phyloP scores from a whole-genome alignment of 2,113 vertebrate species.

The Panthera tigris region DNA sequence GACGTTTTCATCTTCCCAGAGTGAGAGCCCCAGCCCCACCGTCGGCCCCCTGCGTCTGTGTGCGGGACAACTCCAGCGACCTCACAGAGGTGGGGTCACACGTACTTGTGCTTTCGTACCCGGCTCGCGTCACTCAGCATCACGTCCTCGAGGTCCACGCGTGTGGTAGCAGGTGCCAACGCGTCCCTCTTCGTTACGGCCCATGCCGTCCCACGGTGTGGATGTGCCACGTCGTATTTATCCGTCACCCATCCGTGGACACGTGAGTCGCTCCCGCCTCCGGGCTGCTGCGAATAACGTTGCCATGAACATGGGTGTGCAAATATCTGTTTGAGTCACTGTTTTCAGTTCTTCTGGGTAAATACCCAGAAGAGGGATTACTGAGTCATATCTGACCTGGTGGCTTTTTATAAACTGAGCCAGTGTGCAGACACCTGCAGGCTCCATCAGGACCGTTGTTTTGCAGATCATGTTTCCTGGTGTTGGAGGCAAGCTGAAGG shows the following conservation, averaged over 20 bases:
- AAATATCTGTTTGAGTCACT: not conserved
- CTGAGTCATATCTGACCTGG: not conserved
- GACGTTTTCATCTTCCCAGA: not conserved
- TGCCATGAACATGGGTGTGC: not conserved
- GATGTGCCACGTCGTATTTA: not conserved
- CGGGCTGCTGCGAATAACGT: not conserved
- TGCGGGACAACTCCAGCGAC: not conserved
- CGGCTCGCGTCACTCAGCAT: not conserved
- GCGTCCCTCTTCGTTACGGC: not conserved
- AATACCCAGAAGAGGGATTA: not conserved
- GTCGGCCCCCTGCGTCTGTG: not conserved
- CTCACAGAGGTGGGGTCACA: not conserved
- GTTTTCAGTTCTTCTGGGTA: not conserved
- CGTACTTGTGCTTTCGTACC: not conserved
- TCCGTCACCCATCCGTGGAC: not conserved
- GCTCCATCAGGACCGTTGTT: not conserved
- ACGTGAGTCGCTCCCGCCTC: not conserved
- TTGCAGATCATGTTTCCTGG: not conserved
- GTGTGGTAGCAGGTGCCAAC: not conserved
- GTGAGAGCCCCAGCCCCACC: not conserved
- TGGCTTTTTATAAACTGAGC: too few relatives aligned
- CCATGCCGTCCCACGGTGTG: not conserved
- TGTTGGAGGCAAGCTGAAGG: not conserved
- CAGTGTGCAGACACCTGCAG: too few relatives aligned
- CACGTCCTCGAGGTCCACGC: too few relatives aligned